Conservation (phyloP, 2,888 invertebrate species). For the Ophion obscuratus region DNA sequence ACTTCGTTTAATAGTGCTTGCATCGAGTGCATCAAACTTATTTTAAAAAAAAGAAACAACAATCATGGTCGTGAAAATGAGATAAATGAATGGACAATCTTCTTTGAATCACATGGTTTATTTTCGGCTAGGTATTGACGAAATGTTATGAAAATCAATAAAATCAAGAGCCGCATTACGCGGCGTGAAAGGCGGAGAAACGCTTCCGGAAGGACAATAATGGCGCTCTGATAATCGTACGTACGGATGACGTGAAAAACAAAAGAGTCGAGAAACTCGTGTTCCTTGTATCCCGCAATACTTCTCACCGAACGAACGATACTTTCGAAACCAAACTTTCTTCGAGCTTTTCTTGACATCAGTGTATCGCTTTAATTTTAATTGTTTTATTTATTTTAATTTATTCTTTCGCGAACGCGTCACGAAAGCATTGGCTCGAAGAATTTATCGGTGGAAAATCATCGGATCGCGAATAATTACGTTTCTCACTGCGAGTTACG, state of each 20-base stretch:
- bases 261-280: not conserved
- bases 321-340: not conserved
- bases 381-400: conserved; percentile 54
- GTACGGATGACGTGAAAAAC: conserved; percentile 9
- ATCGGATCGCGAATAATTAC: not conserved
- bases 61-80: conserved; percentile 27
- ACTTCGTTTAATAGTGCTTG: conserved; percentile 17
- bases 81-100: not conserved
- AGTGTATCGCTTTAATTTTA: conserved; percentile 46
- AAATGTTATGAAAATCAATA: conserved; percentile 11
- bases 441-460: not conserved
- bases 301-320: not conserved
- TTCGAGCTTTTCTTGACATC: conserved; percentile 30
- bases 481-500: not conserved
- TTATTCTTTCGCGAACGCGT: conserved; percentile 37
- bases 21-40: not conserved
- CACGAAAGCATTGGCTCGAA: conserved; percentile 11
- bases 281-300: not conserved
- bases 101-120: conserved; percentile 8
- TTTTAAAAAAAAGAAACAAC: not conserved
- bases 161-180: conserved; percentile 4
- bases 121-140: conserved; percentile 3
- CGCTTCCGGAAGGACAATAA: not conserved
- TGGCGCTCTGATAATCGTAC: not conserved
- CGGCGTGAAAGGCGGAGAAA: not conserved